Base-by-base conservation (phyloP, 2,797 vertebrate genomes). In the Acrossocheilus wenchowensis region DNA sequence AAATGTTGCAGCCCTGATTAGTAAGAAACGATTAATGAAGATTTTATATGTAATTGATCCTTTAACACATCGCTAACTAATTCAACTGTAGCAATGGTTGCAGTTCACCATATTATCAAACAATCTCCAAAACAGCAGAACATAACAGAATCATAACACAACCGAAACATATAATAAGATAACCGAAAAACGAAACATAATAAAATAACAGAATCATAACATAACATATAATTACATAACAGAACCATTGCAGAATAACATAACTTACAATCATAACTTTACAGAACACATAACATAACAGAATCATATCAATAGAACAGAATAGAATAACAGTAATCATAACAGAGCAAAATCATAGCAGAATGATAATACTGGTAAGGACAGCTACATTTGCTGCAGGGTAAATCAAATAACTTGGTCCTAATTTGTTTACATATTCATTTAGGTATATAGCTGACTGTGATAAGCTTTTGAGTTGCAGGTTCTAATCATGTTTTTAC, bases 1-100 rank as follows among this genome's bases (percentile, higher is more conserved):
- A 88, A 96, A 94, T 69, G 92, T 96, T 78, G 95, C 95, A 2
- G 90, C 94, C 62, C 89, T 97, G 26, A 94, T 97, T 91, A 93
- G 96, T 97, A 93, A 94, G 96, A 62, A 68, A 48, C 3, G 3
- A 78, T 84, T 21, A 34, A 30, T 60, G 6, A 39, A 50, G 34
- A 57, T 60, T 54, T 86, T 74, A 17, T 74, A 17, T 66, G 26
- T 1, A 9, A 57, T 78, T 9, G 21, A 57, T 39, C 21, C 6
- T 41, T 60, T 12, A 39, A 36, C 75, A 57, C 75, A n/a, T 23
- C 7, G 36, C 10, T 77, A 77, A 11, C 48, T 36, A 52, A 77
- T 52, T 26, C 4, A 9, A 34, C 45, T 50, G 45, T 74, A 74
- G n/a, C 26, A 50, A 30, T 7, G 8, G 45, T 74, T 50, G 14